Evolutionary conservation across 1,140 invertebrate genomes (phyloP).

Genomic region (Tigriopus japonicus): DNA sequence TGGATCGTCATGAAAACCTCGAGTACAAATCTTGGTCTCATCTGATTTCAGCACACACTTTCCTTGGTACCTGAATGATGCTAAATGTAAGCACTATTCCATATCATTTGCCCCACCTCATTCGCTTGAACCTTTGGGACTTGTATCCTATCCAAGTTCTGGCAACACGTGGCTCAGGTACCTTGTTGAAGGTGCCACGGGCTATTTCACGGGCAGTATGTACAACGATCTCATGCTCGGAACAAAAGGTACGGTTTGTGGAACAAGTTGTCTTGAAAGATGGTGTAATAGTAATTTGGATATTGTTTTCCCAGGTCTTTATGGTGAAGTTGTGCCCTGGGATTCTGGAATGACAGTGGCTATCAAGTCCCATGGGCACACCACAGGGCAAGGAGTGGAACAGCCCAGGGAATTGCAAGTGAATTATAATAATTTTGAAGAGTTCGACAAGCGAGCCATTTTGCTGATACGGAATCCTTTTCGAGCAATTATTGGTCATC

Average conservation of each 20-base stretch:
- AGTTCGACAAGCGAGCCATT: slow-evolving; percentile 16
- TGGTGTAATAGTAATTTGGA: not conserved
- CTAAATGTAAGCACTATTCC: not conserved
- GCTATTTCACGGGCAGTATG: slow-evolving; percentile 23
- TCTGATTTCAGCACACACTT: not conserved
- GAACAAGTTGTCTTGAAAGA: not conserved
- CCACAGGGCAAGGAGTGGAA: slow-evolving; percentile 17
- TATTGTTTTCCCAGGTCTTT: slow-evolving; percentile 16
- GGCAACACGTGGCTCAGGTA: slow-evolving; percentile 25
- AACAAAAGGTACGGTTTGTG: slow-evolving; percentile 16
- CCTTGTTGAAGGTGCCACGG: slow-evolving; percentile 22
- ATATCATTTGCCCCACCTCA: not conserved
- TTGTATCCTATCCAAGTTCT: slow-evolving; percentile 24
- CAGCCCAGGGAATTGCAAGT: slow-evolving; percentile 15
- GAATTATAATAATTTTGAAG: slow-evolving; percentile 16
- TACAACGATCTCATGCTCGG: slow-evolving; percentile 21
- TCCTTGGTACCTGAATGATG: not conserved
- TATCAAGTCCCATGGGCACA: slow-evolving; percentile 20
- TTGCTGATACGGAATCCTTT: slow-evolving; percentile 19
- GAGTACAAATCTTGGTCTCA: no score
- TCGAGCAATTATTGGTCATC: slow-evolving; percentile 18
- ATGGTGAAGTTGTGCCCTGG: slow-evolving; percentile 17
- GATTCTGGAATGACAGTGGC: slow-evolving; percentile 18
- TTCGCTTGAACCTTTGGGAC: slow-evolving; percentile 18
- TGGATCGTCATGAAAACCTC: no score